Evolutionary conservation across 92 coral and sea anemone genomes (phyloP), one percentile per base, ranked within the genome.

Genomic region (Anthopleura xanthogrammica): DNA sequence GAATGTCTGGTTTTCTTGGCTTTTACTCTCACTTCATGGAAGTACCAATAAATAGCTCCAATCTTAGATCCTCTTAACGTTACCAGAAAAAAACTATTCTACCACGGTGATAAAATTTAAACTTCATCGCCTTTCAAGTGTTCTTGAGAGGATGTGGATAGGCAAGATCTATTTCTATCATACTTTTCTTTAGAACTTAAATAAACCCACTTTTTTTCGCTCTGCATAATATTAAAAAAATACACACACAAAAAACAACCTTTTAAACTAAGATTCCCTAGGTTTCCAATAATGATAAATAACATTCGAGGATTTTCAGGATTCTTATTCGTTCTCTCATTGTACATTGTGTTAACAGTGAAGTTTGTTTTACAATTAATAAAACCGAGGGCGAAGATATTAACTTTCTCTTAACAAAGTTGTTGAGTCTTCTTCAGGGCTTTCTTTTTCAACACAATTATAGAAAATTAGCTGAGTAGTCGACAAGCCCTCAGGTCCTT

Each of bases 401-500:
- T 68, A 16, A 24, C 41, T 68, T 68, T 23, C 16, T 24, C 36
- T 68, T 36, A 68, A 36, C 42, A 36, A 13, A 23, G 14, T 3
- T 68, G 41, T 68, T 68, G 43, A 68, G 17, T 68, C 74, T 68
- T 68, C 42, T 68, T 29, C 36, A 29, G 16, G 19, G 42, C 72
- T 68, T 68, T 68, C 36, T 68, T 68, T 14, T 65, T 29, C 74
- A 7, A 29, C 41, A 68, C 74, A 68, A 68, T 23, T 36, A 62
- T 19, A 22, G 29, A 68, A 68, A 36, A 68, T 68, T 68, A 68
- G 74, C 17, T 36, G 16, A 4, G 11, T 29, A 29, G 74, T 36
- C 42, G 41, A 36, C 42, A 3, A 68, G 17, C 74, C 74, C 74
- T 68, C 19, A 42, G 82, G 82, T 68, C 17, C 82, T 79, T 79